Conservation (phyloP, 1,140 invertebrate species). For the Scaptomyza pallida region DNA sequence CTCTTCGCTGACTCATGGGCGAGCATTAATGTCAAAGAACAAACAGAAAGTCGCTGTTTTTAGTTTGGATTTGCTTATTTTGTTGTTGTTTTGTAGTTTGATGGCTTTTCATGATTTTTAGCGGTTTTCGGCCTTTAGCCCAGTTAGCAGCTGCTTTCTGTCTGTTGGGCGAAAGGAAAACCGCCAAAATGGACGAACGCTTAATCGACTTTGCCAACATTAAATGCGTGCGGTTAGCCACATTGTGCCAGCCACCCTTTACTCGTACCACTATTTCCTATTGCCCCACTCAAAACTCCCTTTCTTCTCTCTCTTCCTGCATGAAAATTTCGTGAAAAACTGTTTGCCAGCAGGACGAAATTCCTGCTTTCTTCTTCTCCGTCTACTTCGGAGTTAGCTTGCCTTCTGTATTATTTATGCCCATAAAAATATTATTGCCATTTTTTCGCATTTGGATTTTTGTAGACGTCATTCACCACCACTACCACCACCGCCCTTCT, state of each 20-base stretch:
- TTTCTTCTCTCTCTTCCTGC: not conserved
- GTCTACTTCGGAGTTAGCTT: not conserved
- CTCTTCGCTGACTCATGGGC: conserved; percentile 39
- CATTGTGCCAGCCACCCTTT: not conserved
- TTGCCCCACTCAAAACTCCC: conserved; percentile 5
- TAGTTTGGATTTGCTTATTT: too few relatives aligned
- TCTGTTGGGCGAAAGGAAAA: conserved; percentile 36
- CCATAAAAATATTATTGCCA: conserved; percentile 83
- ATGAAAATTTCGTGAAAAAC: conserved; percentile 75
- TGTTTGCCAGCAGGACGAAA: conserved; percentile 33
- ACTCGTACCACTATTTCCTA: not conserved
- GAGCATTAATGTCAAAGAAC: conserved; percentile 21
- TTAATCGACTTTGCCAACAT: conserved; percentile 80
- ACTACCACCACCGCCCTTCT: too few relatives aligned
- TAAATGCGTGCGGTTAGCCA: conserved; percentile 76
- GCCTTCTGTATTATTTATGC: conserved; percentile 73
- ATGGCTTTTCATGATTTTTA: not conserved
- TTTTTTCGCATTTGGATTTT: conserved; percentile 80
- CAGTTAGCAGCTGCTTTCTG: conserved; percentile 40
- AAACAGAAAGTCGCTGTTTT: conserved; percentile 1
- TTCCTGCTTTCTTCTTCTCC: not conserved
- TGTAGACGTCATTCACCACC: conserved; percentile 41
- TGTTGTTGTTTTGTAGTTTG: conserved; percentile 28
- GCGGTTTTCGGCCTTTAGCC: not conserved
- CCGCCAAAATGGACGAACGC: conserved; percentile 39